A percentile compares a stretch with the other conserved stretches of the same genome.
These are phyloP conservation scores for Mareca strepera DNA, from an alignment of 2,797 vertebrate genomes.

Conservation along the genomic window DNA sequence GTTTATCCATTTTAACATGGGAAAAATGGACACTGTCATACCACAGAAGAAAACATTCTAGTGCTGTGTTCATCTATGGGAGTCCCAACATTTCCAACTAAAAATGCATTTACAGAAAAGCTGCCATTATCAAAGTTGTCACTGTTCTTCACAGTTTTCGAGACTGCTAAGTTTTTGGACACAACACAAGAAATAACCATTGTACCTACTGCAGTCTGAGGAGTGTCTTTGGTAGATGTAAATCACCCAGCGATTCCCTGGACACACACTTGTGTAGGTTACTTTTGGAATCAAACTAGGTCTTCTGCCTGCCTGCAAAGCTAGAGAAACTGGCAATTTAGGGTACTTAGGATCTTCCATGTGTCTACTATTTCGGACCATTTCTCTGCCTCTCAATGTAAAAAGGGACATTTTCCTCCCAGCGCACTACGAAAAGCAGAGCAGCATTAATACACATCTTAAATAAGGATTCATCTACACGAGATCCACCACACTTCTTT, in stretches of 20 bases:
- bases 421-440: background rate
- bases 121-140: background rate
- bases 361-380: background rate
- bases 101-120: background rate
- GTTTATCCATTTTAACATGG: background rate
- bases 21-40: background rate
- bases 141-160: background rate
- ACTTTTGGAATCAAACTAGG: background rate
- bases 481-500: background rate
- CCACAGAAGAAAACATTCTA: background rate
- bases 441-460: background rate
- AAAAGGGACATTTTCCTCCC: background rate
- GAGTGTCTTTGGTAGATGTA: background rate
- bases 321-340: background rate
- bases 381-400: background rate
- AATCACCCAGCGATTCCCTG: background rate
- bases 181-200: background rate
- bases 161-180: background rate
- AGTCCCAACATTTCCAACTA: background rate
- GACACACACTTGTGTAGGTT: background rate
- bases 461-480: background rate
- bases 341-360: background rate
- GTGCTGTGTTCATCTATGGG: fast-evolving
- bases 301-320: background rate
- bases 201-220: background rate